Percentiles rank a stretch among this genome's conserved stretches.
Conservation (phyloP, 2,113 vertebrate species). For the Peromyscus leucopus region DNA sequence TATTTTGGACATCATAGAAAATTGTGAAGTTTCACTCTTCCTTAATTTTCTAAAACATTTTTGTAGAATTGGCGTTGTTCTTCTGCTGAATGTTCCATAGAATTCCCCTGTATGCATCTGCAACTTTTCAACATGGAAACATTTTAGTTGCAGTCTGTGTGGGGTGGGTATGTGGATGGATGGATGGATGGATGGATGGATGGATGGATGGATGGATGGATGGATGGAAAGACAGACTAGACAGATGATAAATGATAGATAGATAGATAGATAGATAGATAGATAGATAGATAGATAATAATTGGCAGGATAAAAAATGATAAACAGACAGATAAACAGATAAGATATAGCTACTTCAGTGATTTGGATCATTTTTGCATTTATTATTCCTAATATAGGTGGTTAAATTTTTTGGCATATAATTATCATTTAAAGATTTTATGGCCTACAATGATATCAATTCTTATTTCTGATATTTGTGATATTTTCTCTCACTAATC, state of each 20-base stretch:
- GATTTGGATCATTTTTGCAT: neutral
- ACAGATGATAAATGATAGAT: neutral
- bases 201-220: neutral
- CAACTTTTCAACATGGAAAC: neutral
- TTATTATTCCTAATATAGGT: neutral
- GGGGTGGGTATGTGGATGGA: neutral
- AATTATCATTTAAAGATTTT: slow-evolving; percentile 2
- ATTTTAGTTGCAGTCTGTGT: neutral
- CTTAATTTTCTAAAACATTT: neutral
- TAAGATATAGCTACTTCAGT: neutral
- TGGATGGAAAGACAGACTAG: neutral
- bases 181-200: neutral
- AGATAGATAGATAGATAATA: too few relatives aligned
- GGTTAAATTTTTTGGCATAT: neutral
- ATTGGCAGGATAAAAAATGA: neutral
- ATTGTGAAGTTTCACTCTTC: neutral
- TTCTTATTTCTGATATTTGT: neutral
- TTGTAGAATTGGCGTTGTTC: neutral
- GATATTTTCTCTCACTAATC: neutral
- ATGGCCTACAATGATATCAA: neutral
- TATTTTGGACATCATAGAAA: neutral
- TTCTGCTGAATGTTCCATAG: neutral
- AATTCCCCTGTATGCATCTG: neutral
- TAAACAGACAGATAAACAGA: neutral
- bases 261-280: too few relatives aligned